Evolutionary conservation across 2,797 vertebrate genomes (phyloP), one percentile per base, ranked within the genome.

Genomic region (Smutsia gigantea): DNA sequence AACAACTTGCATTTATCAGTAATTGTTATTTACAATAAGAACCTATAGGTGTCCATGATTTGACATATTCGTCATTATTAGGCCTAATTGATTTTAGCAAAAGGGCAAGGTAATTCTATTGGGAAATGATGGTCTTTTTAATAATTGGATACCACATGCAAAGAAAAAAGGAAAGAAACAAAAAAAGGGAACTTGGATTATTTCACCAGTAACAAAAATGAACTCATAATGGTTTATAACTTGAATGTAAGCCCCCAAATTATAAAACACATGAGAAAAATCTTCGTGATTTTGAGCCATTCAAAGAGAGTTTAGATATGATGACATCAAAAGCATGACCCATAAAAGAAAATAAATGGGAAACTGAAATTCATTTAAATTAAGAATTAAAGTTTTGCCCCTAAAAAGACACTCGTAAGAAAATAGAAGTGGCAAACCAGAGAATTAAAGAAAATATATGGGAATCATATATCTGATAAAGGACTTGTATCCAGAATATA

Each of bases 81-180:
- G 68, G 42, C 23, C 46, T 94, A 83, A 69, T 34, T 83, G 10
- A 83, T 89, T 94, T 90, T 82, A 55, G 39, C 57, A 94, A 93
- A 95, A 93, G 10, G 74, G 3, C 34, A 63, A 51, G 27, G 11
- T 49, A 59, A 25, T 91, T 92, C n/a, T 89, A 68, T 63, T 11
- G 72, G 64, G 15, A 90, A 81, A 90, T 81, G 14, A 87, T 34
- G 61, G 19, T 89, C 17, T 74, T 93, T 88, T 72, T 27, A 78
- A 66, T 7, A 74, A 93, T 55, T 77, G 23, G 21, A 63, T 66
- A 63, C 11, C 6, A 39, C 27, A 68, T 34, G 5, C 4, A 86
- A 46, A 61, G 46, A 84, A 93, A 69, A 34, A 87, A 77, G 9
- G 6, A 17, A 92, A 72, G 3, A 71, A 92, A 39, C 1, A n/a